These are phyloP conservation scores for Apteryx mantelli DNA, from an alignment of 2,113 vertebrate genomes.

Conservation along the genomic window DNA sequence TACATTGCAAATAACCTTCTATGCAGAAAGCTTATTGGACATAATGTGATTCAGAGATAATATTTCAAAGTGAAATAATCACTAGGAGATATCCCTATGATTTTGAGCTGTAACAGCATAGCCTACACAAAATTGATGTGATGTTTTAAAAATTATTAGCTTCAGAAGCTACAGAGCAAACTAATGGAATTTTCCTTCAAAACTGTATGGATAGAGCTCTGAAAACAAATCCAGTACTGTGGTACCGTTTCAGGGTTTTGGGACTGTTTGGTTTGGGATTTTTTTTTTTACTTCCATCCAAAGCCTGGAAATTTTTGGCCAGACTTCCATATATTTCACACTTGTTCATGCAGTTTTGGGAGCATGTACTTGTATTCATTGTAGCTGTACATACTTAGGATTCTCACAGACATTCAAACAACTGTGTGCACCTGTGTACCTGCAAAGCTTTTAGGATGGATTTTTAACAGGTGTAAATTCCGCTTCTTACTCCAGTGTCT, in stretches of 20 bases:
- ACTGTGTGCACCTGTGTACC: not conserved
- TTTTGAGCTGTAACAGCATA: not conserved
- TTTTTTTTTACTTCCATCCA: not conserved
- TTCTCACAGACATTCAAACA: not conserved
- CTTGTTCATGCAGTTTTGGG: slow-evolving; percentile 22
- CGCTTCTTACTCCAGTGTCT: not conserved
- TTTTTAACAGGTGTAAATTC: slow-evolving; percentile 21
- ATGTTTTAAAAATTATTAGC: not conserved
- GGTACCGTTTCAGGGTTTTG: not conserved
- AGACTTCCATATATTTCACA: not conserved
- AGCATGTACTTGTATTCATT: slow-evolving; percentile 26
- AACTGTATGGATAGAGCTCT: not conserved
- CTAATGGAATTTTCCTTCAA: not conserved
- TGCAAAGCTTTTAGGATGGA: not conserved
- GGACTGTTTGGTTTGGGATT: not conserved
- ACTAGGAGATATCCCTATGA: not conserved
- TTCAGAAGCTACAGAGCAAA: not conserved
- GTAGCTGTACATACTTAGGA: not conserved
- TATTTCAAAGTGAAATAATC: slow-evolving; percentile 1
- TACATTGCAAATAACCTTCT: not conserved
- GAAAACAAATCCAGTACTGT: not conserved
- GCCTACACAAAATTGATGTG: not conserved
- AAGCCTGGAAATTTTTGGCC: not conserved
- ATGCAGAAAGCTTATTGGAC: not conserved
- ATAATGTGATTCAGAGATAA: not conserved